These are phyloP conservation scores for Isotomurus palustris DNA, from an alignment of 2,888 invertebrate genomes.

Conservation along the genomic window DNA sequence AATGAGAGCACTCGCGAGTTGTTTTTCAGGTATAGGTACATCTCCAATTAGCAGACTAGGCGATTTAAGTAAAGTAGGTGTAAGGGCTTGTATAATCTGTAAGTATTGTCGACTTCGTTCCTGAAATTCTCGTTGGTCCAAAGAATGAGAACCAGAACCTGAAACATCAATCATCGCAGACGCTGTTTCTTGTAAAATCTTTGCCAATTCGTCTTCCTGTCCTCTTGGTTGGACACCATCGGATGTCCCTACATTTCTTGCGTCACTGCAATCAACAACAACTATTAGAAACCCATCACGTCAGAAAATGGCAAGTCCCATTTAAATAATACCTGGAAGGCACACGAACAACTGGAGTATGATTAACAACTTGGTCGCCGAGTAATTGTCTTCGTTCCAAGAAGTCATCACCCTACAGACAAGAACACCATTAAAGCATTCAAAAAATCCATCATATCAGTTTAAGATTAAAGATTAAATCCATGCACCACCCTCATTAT, in stretches of 20 bases:
- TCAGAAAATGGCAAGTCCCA: neutral
- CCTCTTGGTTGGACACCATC: constrained; percentile 36
- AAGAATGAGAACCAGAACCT: constrained; percentile 44
- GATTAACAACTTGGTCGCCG: constrained; percentile 39
- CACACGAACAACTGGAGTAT: constrained; percentile 40
- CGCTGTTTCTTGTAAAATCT: constrained; percentile 46
- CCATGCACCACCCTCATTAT: neutral
- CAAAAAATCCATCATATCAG: too few relatives aligned
- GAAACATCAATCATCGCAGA: constrained; percentile 46
- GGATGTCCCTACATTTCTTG: constrained; percentile 5
- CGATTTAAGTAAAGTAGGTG: constrained; percentile 35
- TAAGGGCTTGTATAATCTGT: constrained; percentile 40
- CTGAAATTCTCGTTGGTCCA: constrained; percentile 46
- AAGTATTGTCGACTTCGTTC: constrained; percentile 44
- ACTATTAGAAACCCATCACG: neutral
- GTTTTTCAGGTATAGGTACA: constrained; percentile 45
- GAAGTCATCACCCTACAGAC: constrained; percentile 34
- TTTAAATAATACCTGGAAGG: constrained; percentile 34
- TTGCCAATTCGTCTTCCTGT: constrained; percentile 45
- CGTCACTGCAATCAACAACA: constrained; percentile 18
- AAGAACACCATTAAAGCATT: neutral
- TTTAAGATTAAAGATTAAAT: too few relatives aligned
- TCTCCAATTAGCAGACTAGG: constrained; percentile 40
- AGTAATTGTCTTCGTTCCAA: constrained; percentile 37
- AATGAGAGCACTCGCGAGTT: constrained; percentile 40